Base-by-base conservation (phyloP, 2,113 vertebrate genomes). In the Cochlearius cochlearius region DNA sequence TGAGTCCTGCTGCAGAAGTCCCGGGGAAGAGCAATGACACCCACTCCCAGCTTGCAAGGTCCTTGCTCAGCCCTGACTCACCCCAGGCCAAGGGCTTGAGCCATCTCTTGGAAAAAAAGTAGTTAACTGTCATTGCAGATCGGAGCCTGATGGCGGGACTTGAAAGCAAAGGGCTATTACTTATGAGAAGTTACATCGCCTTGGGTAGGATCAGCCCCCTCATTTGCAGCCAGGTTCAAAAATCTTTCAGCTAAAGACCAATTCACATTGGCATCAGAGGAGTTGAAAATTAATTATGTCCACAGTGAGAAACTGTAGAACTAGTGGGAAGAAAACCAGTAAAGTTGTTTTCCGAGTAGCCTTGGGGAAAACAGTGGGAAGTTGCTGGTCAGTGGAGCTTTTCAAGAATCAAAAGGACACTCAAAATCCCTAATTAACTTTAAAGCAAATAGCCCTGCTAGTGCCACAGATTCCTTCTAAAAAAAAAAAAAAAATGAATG, bases 371-470 rank as follows among this genome's bases (percentile, higher is more conserved):
- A 91, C 26, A 84, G 43, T 41, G 22, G 38, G 64, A 90, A 93
- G 64, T 58, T 81, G 49, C 27, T 79, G 36, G 62, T 85, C 58
- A 94, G 52, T 49, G 26, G 75, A 81, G 20, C 20, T 95, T 77
- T 96, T 85, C 68, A 89, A 81, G 64, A 93, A 92, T 92, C 43
- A 84, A 91, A 88, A 84, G 64, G 88, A 96, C 72, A 49, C 73
- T 84, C 43, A 74, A 91, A 92, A 72, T 78, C 56, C 39, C 69
- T 64, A 64, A 91, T 84, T 92, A 80, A 80, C 53, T 74, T 94
- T 64, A 64, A 94, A 94, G 13, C 1, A 2, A 84, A 56, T 34
- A 90, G 43, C 11, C 25, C 47, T 74, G 36, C 27, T 43, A 74
- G 52, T 43, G 38, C 34, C 43, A 68, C 20, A 67, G 5, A 49